These are phyloP conservation scores for Polypterus bichir DNA, from an alignment of 2,113 vertebrate species.

Conservation along the genomic window DNA sequence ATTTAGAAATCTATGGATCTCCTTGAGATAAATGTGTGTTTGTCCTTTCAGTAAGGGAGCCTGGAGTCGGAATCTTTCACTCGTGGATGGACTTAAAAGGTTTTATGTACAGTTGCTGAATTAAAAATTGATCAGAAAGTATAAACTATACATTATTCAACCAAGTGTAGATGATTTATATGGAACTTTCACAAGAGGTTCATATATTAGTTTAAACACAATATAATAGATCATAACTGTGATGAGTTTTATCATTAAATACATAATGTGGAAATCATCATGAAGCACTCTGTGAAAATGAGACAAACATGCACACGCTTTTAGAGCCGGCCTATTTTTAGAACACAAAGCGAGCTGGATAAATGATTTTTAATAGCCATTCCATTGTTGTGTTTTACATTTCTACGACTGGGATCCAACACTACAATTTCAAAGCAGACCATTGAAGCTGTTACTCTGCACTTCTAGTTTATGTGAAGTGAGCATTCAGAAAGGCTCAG, in stretches of 20 bases:
- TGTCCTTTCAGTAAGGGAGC: not conserved
- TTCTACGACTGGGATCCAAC: no score
- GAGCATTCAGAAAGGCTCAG: no score
- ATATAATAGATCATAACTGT: not conserved
- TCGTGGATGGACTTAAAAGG: conserved; percentile 1
- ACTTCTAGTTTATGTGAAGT: no score
- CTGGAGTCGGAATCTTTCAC: conserved; percentile 4
- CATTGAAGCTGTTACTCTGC: no score
- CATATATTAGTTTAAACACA: conserved; percentile 11
- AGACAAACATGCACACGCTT: conserved; percentile 3
- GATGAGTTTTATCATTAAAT: conserved; percentile 2
- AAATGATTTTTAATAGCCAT: no score
- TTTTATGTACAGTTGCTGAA: not conserved
- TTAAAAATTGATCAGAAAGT: conserved; percentile 4
- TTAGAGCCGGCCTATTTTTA: no score
- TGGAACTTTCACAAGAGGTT: conserved; percentile 1
- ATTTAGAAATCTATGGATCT: not conserved
- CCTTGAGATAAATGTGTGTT: not conserved
- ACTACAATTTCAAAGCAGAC: no score
- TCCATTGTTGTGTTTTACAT: no score
- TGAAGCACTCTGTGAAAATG: conserved; percentile 11
- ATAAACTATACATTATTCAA: conserved; percentile 3
- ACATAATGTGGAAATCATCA: conserved; percentile 4
- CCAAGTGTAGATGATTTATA: conserved; percentile 3
- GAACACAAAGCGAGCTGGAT: no score